A percentile compares a stretch with the other conserved stretches of the same genome.
Evolutionary conservation across 2,797 vertebrate species (phyloP).

Genomic region (Hoplostethus atlanticus): DNA sequence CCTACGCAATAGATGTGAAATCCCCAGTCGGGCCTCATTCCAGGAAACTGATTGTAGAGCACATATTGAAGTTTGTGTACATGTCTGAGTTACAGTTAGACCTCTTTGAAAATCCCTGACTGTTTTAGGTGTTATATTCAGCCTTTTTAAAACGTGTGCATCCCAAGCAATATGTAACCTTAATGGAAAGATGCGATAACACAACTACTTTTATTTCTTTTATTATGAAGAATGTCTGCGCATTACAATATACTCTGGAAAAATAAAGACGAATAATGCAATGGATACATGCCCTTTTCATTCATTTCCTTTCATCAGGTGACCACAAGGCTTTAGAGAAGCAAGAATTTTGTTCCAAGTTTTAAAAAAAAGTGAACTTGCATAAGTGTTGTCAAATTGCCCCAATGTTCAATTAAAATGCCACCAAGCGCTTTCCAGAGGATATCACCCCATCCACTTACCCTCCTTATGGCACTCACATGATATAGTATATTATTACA

Average conservation of each 20-base stretch:
- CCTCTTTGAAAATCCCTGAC: slow-evolving; percentile 69
- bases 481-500: slow-evolving; percentile 16
- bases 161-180: not conserved
- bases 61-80: slow-evolving; percentile 49
- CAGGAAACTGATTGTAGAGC: slow-evolving; percentile 80
- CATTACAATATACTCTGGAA: slow-evolving; percentile 75
- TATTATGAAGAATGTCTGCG: slow-evolving; percentile 79
- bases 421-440: slow-evolving; percentile 27
- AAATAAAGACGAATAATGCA: slow-evolving; percentile 60
- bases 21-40: slow-evolving; percentile 84
- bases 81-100: slow-evolving; percentile 69
- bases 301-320: slow-evolving; percentile 42
- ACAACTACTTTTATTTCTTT: slow-evolving; percentile 60
- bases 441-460: slow-evolving; percentile 23
- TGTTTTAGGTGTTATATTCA: slow-evolving; percentile 22
- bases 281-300: slow-evolving; percentile 60
- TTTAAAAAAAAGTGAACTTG: slow-evolving; percentile 52
- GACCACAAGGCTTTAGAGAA: slow-evolving; percentile 55
- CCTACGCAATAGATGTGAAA: slow-evolving; percentile 80
- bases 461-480: slow-evolving; percentile 54
- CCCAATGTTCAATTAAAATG: slow-evolving; percentile 46
- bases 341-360: slow-evolving; percentile 42
- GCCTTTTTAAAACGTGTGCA: not conserved
- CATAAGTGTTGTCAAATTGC: slow-evolving; percentile 42
- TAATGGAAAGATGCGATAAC: slow-evolving; percentile 4